phyloP scores from a whole-genome alignment of 2,113 vertebrate species.

The Centropus bengalensis region DNA sequence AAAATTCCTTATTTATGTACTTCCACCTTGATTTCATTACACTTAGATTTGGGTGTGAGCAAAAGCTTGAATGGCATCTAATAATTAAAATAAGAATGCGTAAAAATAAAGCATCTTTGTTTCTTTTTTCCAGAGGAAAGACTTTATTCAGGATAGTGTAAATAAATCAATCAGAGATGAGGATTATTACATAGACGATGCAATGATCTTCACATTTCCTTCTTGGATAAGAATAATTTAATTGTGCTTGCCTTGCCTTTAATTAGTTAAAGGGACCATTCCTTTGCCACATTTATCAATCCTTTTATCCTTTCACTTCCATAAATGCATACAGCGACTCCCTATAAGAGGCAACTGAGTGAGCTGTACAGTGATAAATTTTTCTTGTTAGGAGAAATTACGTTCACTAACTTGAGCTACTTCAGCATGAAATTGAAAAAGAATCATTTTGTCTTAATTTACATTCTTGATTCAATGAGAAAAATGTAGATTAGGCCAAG shows the following conservation, averaged over 20 bases:
- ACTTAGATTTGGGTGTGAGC: background rate
- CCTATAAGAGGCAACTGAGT: constrained; percentile 85
- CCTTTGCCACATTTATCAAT: constrained; percentile 91
- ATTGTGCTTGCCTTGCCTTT: constrained; percentile 77
- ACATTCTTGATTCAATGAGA: constrained; percentile 98
- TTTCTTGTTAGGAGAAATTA: constrained; percentile 99
- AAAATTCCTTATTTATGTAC: background rate
- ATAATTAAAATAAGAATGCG: background rate
- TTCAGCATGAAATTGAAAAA: constrained; percentile 99
- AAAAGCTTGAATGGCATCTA: constrained; percentile 1
- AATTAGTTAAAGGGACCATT: constrained; percentile 79
- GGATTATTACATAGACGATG: constrained; percentile 41
- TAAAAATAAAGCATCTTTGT: background rate
- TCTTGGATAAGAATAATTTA: constrained; percentile 78
- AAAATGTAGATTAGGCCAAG: constrained; percentile 90
- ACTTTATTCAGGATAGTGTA: background rate
- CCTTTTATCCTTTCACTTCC: constrained; percentile 78
- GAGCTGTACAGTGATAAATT: constrained; percentile 97
- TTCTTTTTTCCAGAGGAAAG: constrained; percentile 6
- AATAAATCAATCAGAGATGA: constrained; percentile 2
- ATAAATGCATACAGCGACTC: constrained; percentile 74
- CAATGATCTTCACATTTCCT: constrained; percentile 41
- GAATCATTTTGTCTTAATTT: constrained; percentile 98
- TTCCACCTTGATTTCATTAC: background rate
- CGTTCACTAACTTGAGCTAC: constrained; percentile 97